Percentiles rank a stretch among this genome's conserved stretches.
Conservation (phyloP, 2,797 vertebrate species). For the Gobio occitaniae region DNA sequence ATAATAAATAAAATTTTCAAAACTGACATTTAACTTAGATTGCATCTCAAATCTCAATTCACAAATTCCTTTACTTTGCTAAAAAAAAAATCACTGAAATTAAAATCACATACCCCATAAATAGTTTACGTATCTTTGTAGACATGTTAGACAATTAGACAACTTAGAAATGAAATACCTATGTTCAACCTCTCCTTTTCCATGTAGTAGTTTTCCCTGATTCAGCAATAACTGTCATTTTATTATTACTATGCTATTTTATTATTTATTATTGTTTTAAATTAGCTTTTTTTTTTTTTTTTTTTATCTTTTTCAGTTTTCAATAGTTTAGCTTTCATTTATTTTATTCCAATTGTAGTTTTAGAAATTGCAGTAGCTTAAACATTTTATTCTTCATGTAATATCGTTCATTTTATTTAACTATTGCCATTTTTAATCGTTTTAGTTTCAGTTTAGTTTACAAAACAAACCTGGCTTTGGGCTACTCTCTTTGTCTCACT, state of each 20-base stretch:
- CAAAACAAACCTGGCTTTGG: not conserved
- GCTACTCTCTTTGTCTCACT: no score
- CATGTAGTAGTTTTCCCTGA: not conserved
- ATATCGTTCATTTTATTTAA: not conserved
- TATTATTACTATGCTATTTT: not conserved
- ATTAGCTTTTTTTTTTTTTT: not conserved
- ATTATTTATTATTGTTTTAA: not conserved
- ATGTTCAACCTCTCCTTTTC: not conserved
- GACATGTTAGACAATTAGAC: not conserved
- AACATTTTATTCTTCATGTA: not conserved
- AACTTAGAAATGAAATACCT: not conserved
- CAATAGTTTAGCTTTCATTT: not conserved
- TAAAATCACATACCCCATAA: not conserved
- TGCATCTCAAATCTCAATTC: not conserved
- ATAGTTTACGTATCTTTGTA: no score
- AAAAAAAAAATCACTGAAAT: not conserved
- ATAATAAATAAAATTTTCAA: no score
- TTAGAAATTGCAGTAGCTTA: not conserved
- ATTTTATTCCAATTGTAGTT: not conserved
- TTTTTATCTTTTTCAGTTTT: not conserved
- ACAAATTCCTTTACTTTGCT: not conserved
- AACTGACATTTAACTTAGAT: not conserved
- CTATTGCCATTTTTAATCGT: not conserved
- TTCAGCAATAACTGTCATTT: not conserved
- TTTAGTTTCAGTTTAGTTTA: not conserved